phyloP scores from a whole-genome alignment of 2,113 vertebrate genomes.

The Indicator maculatus region DNA sequence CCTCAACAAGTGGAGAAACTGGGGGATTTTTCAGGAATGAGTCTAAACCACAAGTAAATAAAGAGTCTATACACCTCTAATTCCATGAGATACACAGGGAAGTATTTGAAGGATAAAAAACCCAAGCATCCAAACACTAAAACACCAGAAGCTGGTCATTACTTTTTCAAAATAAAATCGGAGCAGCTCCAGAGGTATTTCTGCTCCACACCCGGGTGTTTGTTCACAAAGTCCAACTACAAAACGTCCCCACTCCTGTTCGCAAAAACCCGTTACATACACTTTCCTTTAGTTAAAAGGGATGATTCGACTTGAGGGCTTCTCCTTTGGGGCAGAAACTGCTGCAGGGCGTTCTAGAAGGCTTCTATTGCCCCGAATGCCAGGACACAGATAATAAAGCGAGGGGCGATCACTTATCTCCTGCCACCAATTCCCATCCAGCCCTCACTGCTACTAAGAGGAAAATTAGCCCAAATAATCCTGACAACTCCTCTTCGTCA shows the following conservation, averaged over 20 bases:
- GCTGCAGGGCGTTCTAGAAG: neutral
- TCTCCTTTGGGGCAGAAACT: neutral
- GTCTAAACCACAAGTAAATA: neutral
- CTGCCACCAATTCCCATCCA: neutral
- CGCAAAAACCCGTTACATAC: neutral
- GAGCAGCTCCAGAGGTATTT: neutral
- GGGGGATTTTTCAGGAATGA: neutral
- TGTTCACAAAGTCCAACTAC: neutral
- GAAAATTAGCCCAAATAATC: neutral
- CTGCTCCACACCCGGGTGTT: accelerated
- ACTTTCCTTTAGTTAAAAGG: neutral
- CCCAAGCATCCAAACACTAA: neutral
- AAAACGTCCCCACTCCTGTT: neutral
- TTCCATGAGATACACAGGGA: neutral
- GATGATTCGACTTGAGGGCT: accelerated
- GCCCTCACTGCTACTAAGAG: neutral
- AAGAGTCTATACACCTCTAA: neutral
- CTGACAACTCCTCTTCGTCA: neutral
- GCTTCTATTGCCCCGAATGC: neutral
- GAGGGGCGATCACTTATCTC: neutral
- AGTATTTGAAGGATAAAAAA: neutral
- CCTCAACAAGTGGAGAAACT: accelerated
- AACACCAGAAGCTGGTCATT: neutral
- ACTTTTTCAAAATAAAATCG: neutral
- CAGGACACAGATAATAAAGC: neutral